Conservation (phyloP, 2,113 vertebrate species). For the Pangasianodon hypophthalmus region DNA sequence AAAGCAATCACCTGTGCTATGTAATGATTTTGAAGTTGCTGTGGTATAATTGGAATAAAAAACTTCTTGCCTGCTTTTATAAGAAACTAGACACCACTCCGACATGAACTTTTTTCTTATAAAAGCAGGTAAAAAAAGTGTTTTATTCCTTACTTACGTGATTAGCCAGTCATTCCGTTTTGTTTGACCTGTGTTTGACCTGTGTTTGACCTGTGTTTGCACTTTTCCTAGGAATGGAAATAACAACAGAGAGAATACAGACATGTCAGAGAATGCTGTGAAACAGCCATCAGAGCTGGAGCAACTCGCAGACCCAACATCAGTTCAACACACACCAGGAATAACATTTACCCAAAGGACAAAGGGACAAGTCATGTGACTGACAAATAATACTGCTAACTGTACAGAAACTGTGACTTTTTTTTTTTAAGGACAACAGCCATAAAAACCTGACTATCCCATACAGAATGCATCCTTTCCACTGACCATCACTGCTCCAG, state of each 20-base stretch:
- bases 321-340: not conserved
- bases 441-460: not conserved
- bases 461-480: not conserved
- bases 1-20: too few species aligned
- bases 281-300: constrained; percentile 19
- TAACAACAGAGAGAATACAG: constrained; percentile 4
- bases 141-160: not conserved
- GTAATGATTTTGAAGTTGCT: not conserved
- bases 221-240: constrained; percentile 20
- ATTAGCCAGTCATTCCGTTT: not conserved
- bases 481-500: not conserved
- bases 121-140: not conserved
- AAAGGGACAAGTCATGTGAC: not conserved
- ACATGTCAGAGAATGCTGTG: not conserved
- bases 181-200: not conserved
- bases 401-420: not conserved
- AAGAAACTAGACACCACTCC: not conserved
- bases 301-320: not conserved
- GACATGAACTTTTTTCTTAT: not conserved
- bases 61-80: not conserved
- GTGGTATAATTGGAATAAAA: not conserved
- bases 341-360: not conserved
- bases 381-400: not conserved
- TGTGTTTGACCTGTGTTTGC: not conserved
- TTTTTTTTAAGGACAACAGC: not conserved